These are phyloP conservation scores for Brachionus angularis DNA, from an alignment of 1,140 invertebrate species.

Conservation along the genomic window DNA sequence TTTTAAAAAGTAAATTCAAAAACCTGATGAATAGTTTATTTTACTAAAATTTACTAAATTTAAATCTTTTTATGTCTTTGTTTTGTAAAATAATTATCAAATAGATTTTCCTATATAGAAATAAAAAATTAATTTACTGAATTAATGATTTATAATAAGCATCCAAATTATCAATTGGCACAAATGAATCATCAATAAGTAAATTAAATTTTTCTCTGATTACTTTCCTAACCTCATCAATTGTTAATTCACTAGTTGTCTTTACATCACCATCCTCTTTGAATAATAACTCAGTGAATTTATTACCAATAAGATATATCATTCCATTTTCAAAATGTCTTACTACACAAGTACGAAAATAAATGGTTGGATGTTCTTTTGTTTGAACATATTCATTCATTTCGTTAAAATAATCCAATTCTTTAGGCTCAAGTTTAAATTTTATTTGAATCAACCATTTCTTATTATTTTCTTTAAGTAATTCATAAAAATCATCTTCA, in stretches of 20 bases:
- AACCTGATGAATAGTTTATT: too few relatives aligned
- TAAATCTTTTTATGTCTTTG: too few relatives aligned
- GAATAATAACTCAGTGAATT: conserved; percentile 1
- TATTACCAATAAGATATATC: background rate
- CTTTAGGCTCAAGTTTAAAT: conserved; percentile 18
- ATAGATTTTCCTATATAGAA: too few relatives aligned
- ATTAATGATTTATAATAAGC: conserved; percentile 8
- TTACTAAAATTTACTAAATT: too few relatives aligned
- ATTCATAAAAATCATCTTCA: background rate
- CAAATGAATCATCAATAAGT: background rate
- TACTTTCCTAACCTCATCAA: background rate
- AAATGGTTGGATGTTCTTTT: conserved; percentile 13
- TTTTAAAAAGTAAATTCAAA: too few relatives aligned
- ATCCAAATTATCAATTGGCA: background rate
- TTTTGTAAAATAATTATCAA: too few relatives aligned
- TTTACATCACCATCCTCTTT: background rate
- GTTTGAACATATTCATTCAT: conserved; percentile 44
- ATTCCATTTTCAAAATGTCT: background rate
- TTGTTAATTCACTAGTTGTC: background rate
- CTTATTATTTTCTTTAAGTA: background rate
- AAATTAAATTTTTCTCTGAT: conserved; percentile 4
- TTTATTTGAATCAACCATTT: conserved; percentile 11
- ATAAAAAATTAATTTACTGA: background rate
- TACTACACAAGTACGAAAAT: background rate
- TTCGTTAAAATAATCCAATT: conserved; percentile 22